Evolutionary conservation across 2,797 vertebrate genomes (phyloP).

Genomic region (Coluber constrictor): DNA sequence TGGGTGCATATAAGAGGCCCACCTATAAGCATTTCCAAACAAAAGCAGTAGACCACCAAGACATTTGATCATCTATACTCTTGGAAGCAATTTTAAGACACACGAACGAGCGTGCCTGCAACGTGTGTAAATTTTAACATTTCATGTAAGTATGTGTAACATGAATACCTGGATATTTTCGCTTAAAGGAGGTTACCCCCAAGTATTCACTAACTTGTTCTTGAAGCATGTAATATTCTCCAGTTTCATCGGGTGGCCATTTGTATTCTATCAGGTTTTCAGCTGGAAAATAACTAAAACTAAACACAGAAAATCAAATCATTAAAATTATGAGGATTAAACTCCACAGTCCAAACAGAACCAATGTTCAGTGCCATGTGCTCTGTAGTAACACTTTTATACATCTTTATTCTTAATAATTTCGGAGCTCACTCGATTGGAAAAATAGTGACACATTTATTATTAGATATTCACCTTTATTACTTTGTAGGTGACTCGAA

Average conservation of each 20-base stretch:
- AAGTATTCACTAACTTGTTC: slow-evolving; percentile 99
- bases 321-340: not conserved
- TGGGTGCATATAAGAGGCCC: not conserved
- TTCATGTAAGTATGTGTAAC: slow-evolving; percentile 26
- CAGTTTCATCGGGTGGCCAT: slow-evolving; percentile 95
- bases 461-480: not conserved
- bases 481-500: not conserved
- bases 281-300: slow-evolving; percentile 93
- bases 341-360: not conserved
- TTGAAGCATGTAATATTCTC: slow-evolving; percentile 98
- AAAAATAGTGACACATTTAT: not conserved
- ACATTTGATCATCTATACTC: not conserved
- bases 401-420: not conserved
- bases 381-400: not conserved
- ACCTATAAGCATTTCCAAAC: not conserved
- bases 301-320: slow-evolving; percentile 59
- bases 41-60: not conserved
- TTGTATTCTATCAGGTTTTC: slow-evolving; percentile 98
- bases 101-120: not conserved
- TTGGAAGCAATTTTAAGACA: not conserved
- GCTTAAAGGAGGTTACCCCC: slow-evolving; percentile 96
- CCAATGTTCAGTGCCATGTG: not conserved
- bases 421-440: not conserved
- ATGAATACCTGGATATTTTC: slow-evolving; percentile 94
- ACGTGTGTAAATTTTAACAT: not conserved